Conservation (phyloP, 2,888 invertebrate species). For the Pachliopta kotzebuea region DNA sequence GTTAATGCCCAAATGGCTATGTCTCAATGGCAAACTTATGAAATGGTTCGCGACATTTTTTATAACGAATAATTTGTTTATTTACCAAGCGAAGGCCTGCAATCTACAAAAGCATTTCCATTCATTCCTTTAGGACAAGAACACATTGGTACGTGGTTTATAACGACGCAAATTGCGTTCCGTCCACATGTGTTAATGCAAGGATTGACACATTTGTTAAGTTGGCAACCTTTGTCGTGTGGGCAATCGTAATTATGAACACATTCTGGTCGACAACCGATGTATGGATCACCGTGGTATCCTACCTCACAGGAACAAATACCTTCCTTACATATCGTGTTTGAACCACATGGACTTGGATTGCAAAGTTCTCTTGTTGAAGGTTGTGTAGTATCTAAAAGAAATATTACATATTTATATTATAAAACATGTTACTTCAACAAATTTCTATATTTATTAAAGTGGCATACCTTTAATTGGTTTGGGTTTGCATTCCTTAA, state of each 20-base stretch:
- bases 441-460: background rate
- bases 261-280: conserved; percentile 86
- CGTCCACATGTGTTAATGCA: conserved; percentile 86
- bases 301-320: conserved; percentile 81
- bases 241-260: conserved; percentile 84
- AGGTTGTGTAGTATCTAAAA: conserved; percentile 46
- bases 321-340: conserved; percentile 79
- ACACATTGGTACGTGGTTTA: conserved; percentile 87
- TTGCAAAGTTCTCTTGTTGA: conserved; percentile 75
- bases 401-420: conserved; percentile 13
- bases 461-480: conserved; percentile 66
- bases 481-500: conserved; percentile 81
- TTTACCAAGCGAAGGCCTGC: conserved; percentile 76
- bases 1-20: background rate
- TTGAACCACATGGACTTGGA: conserved; percentile 84
- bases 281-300: conserved; percentile 84
- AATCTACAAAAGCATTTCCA: conserved; percentile 85
- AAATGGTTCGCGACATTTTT: background rate
- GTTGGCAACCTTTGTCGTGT: conserved; percentile 82
- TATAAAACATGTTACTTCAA: background rate
- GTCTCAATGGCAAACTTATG: background rate
- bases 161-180: conserved; percentile 85
- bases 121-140: conserved; percentile 83
- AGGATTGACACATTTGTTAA: conserved; percentile 86
- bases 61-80: conserved; percentile 5